Evolutionary conservation across 2,797 vertebrate genomes (phyloP).

Genomic region (Coreius guichenoti): DNA sequence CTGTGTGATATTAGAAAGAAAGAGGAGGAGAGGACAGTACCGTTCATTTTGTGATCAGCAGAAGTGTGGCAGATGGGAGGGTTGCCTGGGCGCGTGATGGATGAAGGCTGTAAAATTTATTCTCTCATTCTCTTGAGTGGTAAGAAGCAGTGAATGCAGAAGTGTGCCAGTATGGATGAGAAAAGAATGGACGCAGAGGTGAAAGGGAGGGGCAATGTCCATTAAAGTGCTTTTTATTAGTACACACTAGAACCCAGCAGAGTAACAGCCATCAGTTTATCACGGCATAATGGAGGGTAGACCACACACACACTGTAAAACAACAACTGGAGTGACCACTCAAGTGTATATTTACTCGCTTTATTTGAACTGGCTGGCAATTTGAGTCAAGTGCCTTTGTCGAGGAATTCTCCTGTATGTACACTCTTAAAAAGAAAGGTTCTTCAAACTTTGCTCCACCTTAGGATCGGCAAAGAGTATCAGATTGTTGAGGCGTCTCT

Average conservation of each 20-base stretch:
- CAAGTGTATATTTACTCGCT: constrained; percentile 40
- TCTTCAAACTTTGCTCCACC: not conserved
- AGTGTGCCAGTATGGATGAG: constrained; percentile 72
- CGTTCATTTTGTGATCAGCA: constrained; percentile 39
- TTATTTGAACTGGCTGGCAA: constrained; percentile 43
- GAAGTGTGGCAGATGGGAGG: constrained; percentile 50
- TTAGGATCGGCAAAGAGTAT: not conserved
- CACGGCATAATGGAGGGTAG: constrained; percentile 43
- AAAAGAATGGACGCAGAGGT: constrained; percentile 5
- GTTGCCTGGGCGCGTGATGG: constrained; percentile 55
- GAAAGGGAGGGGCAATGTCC: constrained; percentile 73
- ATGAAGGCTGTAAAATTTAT: constrained; percentile 69
- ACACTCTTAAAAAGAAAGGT: constrained; percentile 6
- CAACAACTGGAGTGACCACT: constrained; percentile 48
- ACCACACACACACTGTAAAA: constrained; percentile 70
- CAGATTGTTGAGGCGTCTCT: not conserved
- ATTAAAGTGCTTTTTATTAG: constrained; percentile 68
- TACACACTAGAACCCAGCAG: constrained; percentile 44
- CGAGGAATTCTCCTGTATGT: not conserved
- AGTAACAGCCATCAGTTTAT: constrained; percentile 49
- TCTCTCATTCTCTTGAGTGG: constrained; percentile 66
- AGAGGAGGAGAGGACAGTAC: constrained; percentile 6
- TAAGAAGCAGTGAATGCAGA: constrained; percentile 61
- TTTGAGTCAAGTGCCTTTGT: constrained; percentile 21
- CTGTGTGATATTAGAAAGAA: constrained; percentile 11